Evolutionary conservation across 2,888 invertebrate genomes (phyloP).

Genomic region (Tachystola acroxantha): DNA sequence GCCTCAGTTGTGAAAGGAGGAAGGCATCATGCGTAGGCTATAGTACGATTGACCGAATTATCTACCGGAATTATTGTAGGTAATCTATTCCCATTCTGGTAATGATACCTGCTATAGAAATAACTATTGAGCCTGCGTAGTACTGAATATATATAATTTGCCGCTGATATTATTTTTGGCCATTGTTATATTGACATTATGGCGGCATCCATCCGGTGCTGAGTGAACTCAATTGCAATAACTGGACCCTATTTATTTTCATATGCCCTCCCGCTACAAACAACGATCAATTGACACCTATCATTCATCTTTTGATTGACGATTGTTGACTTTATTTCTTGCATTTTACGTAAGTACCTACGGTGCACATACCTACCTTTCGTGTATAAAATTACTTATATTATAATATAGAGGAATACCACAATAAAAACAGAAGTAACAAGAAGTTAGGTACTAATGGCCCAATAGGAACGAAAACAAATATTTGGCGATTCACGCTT

Average conservation of each 20-base stretch:
- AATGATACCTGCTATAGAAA: no score
- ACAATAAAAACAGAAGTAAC: no score
- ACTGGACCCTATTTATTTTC: slow-evolving; percentile 27
- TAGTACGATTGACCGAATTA: background rate
- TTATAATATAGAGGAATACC: no score
- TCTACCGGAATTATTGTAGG: no score
- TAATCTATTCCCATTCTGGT: background rate
- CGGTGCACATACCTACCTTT: no score
- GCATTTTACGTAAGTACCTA: no score
- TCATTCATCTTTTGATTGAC: slow-evolving; percentile 1
- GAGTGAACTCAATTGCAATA: slow-evolving; percentile 32
- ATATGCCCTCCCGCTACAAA: background rate
- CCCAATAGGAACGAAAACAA: no score
- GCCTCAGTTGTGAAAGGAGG: background rate
- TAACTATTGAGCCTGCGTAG: no score
- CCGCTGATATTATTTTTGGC: slow-evolving; percentile 21
- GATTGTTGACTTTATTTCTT: background rate
- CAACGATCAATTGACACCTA: slow-evolving; percentile 5
- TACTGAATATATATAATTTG: no score
- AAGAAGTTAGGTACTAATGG: no score
- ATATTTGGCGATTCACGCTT: background rate
- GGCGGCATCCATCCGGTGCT: slow-evolving; percentile 27
- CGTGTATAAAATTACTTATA: no score
- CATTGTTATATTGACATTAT: slow-evolving; percentile 2
- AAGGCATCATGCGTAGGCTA: background rate